Evolutionary conservation across 2,797 vertebrate genomes (phyloP).

Genomic region (Valencia hispanica): DNA sequence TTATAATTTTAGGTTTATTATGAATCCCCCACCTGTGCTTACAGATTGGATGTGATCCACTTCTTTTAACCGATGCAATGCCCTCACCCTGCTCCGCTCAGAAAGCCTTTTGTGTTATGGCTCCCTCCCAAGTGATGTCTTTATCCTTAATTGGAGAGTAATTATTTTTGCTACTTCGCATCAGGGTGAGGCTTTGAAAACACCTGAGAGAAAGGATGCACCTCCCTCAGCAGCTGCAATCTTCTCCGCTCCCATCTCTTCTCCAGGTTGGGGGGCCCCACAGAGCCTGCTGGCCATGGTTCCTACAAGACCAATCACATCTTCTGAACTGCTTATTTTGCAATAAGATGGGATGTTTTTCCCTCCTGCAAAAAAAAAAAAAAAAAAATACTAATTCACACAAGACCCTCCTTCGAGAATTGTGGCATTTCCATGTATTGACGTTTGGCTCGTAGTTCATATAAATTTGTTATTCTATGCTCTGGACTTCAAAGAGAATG

Average conservation of each 20-base stretch:
- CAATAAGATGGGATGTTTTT: slow-evolving; percentile 79
- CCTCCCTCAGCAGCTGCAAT: slow-evolving; percentile 71
- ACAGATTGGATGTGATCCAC: slow-evolving; percentile 15
- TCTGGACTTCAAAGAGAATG: slow-evolving; percentile 86
- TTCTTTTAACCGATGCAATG: slow-evolving; percentile 8
- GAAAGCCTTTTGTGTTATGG: slow-evolving; percentile 47
- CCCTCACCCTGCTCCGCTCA: slow-evolving; percentile 34
- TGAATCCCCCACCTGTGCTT: not conserved
- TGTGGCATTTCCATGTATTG: slow-evolving; percentile 86
- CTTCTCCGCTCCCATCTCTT: slow-evolving; percentile 68
- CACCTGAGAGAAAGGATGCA: slow-evolving; percentile 76
- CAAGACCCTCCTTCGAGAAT: slow-evolving; percentile 80
- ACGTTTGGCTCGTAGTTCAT: slow-evolving; percentile 84
- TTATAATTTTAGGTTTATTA: slow-evolving; percentile 27
- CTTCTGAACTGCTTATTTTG: slow-evolving; percentile 80
- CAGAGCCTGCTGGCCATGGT: slow-evolving; percentile 73
- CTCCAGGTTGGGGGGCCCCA: slow-evolving; percentile 63
- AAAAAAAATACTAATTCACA: slow-evolving; percentile 49
- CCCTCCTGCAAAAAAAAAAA: slow-evolving; percentile 71
- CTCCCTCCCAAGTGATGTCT: slow-evolving; percentile 73
- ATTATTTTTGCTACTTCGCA: slow-evolving; percentile 71
- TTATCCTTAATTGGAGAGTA: slow-evolving; percentile 80
- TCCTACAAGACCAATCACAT: slow-evolving; percentile 75
- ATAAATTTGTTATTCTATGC: slow-evolving; percentile 85
- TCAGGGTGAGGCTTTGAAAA: slow-evolving; percentile 68